A percentile compares a stretch with the other conserved stretches of the same genome.
Conservation (phyloP, 1,140 invertebrate species). For the Acromyrmex echinatior region DNA sequence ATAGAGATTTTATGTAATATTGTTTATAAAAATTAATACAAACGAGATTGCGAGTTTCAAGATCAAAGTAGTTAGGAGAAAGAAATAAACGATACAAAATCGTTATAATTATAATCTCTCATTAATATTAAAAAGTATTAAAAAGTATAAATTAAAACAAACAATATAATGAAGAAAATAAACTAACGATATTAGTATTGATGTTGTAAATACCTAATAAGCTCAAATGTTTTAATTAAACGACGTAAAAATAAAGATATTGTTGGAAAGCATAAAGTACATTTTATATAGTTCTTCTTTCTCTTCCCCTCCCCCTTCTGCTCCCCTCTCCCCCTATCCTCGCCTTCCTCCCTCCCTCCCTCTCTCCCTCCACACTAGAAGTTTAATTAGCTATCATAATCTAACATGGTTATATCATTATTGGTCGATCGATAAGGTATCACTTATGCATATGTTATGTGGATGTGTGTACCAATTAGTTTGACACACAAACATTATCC, state of each 20-base stretch:
- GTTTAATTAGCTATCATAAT: constrained; percentile 51
- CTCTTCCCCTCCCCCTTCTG: not conserved
- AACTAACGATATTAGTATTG: not conserved
- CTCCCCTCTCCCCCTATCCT: too few relatives aligned
- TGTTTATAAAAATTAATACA: not conserved
- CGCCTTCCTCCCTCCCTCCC: not conserved
- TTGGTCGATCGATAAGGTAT: constrained; percentile 65
- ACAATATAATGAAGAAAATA: not conserved
- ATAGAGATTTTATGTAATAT: not conserved
- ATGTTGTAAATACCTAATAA: not conserved
- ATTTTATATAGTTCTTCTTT: not conserved
- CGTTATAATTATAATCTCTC: not conserved
- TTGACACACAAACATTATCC: constrained; percentile 3
- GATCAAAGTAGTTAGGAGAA: not conserved
- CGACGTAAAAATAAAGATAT: not conserved
- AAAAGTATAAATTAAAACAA: not conserved
- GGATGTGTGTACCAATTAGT: not conserved
- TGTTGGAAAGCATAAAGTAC: not conserved
- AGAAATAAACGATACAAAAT: not conserved
- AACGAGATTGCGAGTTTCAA: not conserved
- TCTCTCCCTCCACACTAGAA: not conserved
- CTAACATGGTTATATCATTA: constrained; percentile 68
- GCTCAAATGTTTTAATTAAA: not conserved
- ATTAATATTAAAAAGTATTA: not conserved
- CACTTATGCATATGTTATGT: constrained; percentile 5